A percentile compares a stretch with the other conserved stretches of the same genome.
These are phyloP conservation scores for Corydoras sp. DNA, from an alignment of 2,113 vertebrate species.

Conservation along the genomic window DNA sequence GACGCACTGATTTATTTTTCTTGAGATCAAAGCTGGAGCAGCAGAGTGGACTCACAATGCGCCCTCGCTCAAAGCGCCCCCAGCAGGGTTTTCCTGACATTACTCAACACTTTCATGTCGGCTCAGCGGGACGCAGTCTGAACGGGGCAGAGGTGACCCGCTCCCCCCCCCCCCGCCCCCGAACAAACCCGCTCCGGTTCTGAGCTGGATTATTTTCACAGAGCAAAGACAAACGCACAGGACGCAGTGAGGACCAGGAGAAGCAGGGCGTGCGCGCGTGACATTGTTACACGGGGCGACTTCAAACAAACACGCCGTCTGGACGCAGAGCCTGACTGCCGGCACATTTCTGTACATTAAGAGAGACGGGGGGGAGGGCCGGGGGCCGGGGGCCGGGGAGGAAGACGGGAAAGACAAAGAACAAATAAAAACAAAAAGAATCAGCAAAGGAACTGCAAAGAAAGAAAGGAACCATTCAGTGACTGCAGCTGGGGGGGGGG, in stretches of 20 bases:
- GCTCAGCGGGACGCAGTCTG: constrained; percentile 49
- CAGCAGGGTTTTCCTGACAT: constrained; percentile 59
- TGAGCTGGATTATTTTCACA: constrained; percentile 63
- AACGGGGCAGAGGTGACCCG: constrained; percentile 54
- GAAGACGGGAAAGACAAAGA: background rate
- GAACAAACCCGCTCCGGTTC: constrained; percentile 50
- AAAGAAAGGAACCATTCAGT: background rate
- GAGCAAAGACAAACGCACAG: constrained; percentile 34
- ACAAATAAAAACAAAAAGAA: background rate
- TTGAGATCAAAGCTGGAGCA: constrained; percentile 40
- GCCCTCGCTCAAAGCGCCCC: constrained; percentile 54
- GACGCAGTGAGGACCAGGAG: constrained; percentile 34
- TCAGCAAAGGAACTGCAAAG: background rate
- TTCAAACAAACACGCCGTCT: constrained; percentile 63
- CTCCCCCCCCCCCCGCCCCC: constrained; percentile 53
- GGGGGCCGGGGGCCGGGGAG: background rate
- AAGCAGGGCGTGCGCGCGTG: constrained; percentile 43
- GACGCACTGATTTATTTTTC: constrained; percentile 36
- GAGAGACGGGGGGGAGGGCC: background rate
- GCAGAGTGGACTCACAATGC: constrained; percentile 53
- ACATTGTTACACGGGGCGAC: constrained; percentile 35
- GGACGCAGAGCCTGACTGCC: constrained; percentile 45
- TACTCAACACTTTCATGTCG: constrained; percentile 62
- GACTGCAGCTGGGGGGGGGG: too few relatives aligned
- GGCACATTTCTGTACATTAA: constrained; percentile 29